Evolutionary conservation across 2,888 invertebrate genomes (phyloP).

Genomic region (Lampropteryx suffumata): DNA sequence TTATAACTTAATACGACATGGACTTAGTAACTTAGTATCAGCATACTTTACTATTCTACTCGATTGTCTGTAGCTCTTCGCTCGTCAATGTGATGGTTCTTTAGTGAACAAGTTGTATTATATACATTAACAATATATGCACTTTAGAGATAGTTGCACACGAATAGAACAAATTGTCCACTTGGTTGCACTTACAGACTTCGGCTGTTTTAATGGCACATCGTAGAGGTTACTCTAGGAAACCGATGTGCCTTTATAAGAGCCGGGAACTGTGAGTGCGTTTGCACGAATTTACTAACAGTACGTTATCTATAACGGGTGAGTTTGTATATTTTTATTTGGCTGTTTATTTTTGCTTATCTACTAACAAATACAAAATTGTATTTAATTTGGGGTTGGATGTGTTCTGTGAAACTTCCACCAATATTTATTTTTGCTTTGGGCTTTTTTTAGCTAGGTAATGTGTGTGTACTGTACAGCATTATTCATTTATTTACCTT

Average conservation of each 20-base stretch:
- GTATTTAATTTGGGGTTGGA: no score
- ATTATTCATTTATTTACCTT: no score
- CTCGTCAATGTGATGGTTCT: no score
- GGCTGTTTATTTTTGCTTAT: neutral
- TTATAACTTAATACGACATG: no score
- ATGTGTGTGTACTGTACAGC: no score
- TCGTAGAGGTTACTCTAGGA: constrained; percentile 3
- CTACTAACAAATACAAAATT: constrained; percentile 1
- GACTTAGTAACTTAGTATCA: no score
- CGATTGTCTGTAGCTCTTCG: no score
- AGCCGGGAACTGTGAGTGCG: constrained; percentile 2
- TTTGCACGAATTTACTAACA: constrained; percentile 16
- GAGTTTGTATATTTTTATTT: constrained; percentile 11
- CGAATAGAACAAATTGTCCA: neutral
- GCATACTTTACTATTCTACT: no score
- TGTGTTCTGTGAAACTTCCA: no score
- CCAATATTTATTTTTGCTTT: no score
- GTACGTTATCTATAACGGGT: constrained; percentile 3
- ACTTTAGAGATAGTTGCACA: neutral
- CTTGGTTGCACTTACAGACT: neutral
- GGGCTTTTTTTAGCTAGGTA: no score
- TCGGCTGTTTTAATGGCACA: constrained; percentile 1
- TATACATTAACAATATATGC: no score
- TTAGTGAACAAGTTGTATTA: neutral
- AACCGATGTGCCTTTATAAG: constrained; percentile 18